Conservation (phyloP, 2,113 vertebrate species). For the Fregetta grallaria region DNA sequence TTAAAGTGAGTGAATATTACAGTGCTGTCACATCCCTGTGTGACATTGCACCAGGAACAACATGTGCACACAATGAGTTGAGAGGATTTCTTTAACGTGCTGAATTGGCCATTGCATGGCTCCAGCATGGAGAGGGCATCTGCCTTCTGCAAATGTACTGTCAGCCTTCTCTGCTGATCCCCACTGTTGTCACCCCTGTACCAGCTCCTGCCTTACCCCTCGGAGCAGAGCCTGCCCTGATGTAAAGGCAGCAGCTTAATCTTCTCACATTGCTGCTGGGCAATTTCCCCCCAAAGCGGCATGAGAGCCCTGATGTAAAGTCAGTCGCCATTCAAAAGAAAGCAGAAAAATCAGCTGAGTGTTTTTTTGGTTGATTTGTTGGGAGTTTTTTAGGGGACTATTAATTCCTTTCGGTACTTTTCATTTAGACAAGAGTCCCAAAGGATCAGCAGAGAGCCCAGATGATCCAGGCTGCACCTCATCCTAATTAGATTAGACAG, state of each 20-base stretch:
- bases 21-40: background rate
- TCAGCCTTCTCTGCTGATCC: background rate
- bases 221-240: background rate
- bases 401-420: background rate
- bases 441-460: background rate
- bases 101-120: background rate
- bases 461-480: background rate
- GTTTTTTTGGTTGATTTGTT: background rate
- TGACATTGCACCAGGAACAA: background rate
- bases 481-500: constrained; percentile 7
- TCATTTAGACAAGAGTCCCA: background rate
- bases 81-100: background rate
- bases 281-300: background rate
- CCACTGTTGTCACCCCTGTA: background rate
- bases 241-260: background rate
- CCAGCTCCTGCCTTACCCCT: background rate
- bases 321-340: background rate
- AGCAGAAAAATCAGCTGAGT: background rate
- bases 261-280: background rate
- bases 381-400: background rate
- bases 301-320: background rate
- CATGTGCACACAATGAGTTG: fast-evolving
- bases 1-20: background rate
- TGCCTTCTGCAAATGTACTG: background rate
- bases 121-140: background rate